Evolutionary conservation across 2,113 vertebrate species (phyloP), one percentile per base, ranked within the genome.

Genomic region (Pachycephala philippinensis): DNA sequence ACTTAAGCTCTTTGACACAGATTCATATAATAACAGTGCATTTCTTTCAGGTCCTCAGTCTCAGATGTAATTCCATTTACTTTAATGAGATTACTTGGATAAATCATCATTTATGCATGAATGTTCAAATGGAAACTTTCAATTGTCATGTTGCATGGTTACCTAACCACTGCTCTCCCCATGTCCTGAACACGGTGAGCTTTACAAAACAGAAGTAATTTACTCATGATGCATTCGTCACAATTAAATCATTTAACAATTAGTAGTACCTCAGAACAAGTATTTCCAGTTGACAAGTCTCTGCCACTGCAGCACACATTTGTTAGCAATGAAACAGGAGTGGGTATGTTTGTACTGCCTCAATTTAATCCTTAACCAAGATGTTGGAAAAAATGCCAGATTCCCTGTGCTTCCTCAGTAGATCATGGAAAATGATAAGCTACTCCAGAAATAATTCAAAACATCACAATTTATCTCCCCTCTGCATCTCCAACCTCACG

Each of bases 161-260:
- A 56, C 65, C 77, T 47, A 70, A 44, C 44, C 28, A n/a, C 49
- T 37, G 14, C 4, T 78, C 35, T 84, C 68, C 44, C 8, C 3
- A 47, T 28, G 35, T 54, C 31, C 59, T 40, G n/a, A 95, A 49
- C 44, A 79, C 2, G 26, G 30, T 64, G 85, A 37, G 39, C 56
- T 91, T 87, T 66, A 82, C 35, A 64, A 79, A 95, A 78, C 40
- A 89, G 6, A 63, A 76, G 35, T 11, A 63, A 47, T 85, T 93
- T 76, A 83, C n/a, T 47, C 68, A 60, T 16, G 50, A 91, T 57
- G 33, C 27, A 77, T 74, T 88, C 15, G 3, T n/a, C 92, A 80
- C 54, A 72, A 91, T 83, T 71, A 94, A 65, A 74, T 68, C 7
- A 90, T 90, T 77, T 80, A 91, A 95, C 89, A 90, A 89, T 85